These are phyloP conservation scores for Ambastaia sidthimunki DNA, from an alignment of 2,797 vertebrate genomes.

Conservation along the genomic window DNA sequence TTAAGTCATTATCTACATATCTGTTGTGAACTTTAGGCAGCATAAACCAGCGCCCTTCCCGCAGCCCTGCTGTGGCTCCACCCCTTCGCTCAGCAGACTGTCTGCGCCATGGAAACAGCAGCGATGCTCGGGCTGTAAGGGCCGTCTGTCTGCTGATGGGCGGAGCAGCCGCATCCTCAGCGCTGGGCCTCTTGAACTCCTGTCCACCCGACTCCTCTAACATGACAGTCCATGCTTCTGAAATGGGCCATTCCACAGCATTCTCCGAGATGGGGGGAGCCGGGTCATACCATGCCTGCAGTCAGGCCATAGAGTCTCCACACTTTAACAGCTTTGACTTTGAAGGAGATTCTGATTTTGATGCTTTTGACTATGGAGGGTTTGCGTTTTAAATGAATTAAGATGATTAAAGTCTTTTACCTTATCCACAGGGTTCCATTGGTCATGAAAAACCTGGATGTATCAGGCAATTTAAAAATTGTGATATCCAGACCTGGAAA, in stretches of 20 bases:
- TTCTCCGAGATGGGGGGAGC: conserved; percentile 71
- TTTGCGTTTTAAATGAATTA: conserved; percentile 77
- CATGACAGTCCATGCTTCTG: conserved; percentile 59
- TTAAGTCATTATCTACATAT: background rate
- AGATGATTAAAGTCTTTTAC: background rate
- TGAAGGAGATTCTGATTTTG: conserved; percentile 83
- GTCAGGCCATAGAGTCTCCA: conserved; percentile 75
- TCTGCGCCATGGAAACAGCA: conserved; percentile 84
- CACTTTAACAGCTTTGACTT: conserved; percentile 84
- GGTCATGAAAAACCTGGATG: background rate
- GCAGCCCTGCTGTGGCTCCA: conserved; percentile 63
- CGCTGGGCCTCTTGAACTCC: conserved; percentile 81
- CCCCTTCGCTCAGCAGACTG: conserved; percentile 77
- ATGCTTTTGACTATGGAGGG: conserved; percentile 83
- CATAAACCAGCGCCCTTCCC: conserved; percentile 57
- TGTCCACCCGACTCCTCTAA: conserved; percentile 69
- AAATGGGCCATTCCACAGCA: conserved; percentile 62
- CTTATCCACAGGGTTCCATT: background rate
- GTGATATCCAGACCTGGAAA: background rate
- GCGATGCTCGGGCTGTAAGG: conserved; percentile 77
- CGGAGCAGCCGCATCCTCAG: conserved; percentile 80
- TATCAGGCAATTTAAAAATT: background rate
- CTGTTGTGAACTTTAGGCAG: conserved; percentile 55
- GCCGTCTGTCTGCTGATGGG: conserved; percentile 85
- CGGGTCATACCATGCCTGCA: conserved; percentile 72